phyloP scores from a whole-genome alignment of 2,113 vertebrate species.

The Macrotus californicus region DNA sequence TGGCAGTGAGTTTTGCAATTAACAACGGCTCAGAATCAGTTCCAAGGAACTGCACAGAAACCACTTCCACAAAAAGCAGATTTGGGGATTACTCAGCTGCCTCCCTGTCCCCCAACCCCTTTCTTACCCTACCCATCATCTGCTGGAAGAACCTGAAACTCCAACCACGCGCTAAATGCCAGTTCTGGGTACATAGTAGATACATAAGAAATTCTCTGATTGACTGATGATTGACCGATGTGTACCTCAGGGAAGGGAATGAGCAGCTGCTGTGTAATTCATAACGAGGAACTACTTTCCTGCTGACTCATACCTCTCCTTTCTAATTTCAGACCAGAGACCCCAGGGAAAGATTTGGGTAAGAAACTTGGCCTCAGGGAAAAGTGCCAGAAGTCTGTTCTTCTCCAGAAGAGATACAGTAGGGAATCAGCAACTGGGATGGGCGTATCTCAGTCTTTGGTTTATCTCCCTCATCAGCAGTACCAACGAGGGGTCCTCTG shows the following conservation, averaged over 20 bases:
- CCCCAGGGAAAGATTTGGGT: neutral
- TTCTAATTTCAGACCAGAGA: constrained; percentile 10
- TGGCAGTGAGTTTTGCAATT: constrained; percentile 39
- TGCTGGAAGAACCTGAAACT: neutral
- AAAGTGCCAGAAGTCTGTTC: neutral
- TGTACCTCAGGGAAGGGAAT: neutral
- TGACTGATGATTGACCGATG: neutral
- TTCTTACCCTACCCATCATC: neutral
- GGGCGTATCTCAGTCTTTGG: neutral
- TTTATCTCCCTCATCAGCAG: neutral
- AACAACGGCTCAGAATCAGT: constrained; percentile 45
- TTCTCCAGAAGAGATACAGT: neutral
- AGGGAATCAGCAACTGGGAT: neutral
- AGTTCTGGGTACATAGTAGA: neutral
- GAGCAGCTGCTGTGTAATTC: neutral
- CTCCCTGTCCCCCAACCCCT: neutral
- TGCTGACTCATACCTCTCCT: neutral
- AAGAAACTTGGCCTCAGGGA: neutral
- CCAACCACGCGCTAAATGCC: neutral
- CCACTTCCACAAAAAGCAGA: constrained; percentile 7
- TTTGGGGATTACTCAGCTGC: neutral
- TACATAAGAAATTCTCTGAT: neutral
- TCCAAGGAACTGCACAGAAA: neutral
- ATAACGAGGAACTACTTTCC: neutral
- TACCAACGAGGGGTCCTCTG: neutral